Conservation (phyloP, 2,888 invertebrate genomes). For the Limnephilus auricula region DNA sequence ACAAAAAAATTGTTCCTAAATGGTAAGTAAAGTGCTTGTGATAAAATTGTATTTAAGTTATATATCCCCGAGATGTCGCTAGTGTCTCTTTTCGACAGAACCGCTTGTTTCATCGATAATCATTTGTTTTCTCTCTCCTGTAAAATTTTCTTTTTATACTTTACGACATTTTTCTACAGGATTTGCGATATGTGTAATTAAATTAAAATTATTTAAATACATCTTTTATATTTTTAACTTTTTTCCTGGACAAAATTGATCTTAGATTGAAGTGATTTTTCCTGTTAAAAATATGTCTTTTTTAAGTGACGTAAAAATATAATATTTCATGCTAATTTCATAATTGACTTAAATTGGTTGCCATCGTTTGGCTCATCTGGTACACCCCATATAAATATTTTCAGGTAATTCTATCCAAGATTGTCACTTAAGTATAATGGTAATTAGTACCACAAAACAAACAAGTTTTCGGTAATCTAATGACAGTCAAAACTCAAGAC, state of each 20-base stretch:
- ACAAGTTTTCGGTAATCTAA: background rate
- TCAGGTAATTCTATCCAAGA: background rate
- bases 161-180: too few species aligned
- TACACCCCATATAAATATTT: background rate
- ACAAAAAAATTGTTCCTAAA: too few species aligned
- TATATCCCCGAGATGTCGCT: too few species aligned
- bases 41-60: too few species aligned
- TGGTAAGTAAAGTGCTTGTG: too few species aligned
- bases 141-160: too few species aligned
- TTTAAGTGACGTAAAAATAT: background rate
- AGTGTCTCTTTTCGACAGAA: too few species aligned
- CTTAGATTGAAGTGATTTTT: background rate
- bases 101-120: too few species aligned
- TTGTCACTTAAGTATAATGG: background rate
- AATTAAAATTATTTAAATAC: too few species aligned
- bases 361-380: background rate
- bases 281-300: background rate
- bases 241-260: background rate
- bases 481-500: background rate
- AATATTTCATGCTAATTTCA: background rate
- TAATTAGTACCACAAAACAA: background rate
- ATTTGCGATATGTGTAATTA: too few species aligned
- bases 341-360: background rate
- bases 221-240: too few species aligned
- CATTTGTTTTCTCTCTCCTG: too few species aligned